phyloP scores from a whole-genome alignment of 2,113 vertebrate genomes.

The Tragelaphus scriptus region DNA sequence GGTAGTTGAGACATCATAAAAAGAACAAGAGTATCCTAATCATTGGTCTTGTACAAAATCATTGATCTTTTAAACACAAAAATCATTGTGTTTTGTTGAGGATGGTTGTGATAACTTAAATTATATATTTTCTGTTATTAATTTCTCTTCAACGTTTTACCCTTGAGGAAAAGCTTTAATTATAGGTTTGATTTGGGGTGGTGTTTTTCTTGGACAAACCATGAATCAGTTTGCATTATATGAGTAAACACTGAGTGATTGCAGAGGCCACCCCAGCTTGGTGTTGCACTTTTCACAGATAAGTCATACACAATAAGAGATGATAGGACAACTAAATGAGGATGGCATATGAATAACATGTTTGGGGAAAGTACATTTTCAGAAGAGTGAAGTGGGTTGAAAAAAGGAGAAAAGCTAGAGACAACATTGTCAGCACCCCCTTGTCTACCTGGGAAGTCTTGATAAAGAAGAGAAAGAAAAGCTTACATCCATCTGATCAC shows the following conservation, averaged over 20 bases:
- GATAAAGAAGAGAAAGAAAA: not conserved
- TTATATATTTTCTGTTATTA: not conserved
- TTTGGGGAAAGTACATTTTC: not conserved
- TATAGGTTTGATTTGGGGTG: conserved; percentile 19
- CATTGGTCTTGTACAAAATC: not conserved
- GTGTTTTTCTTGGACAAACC: conserved; percentile 47
- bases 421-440: not conserved
- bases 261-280: not conserved
- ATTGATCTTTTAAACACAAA: not conserved
- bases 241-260: conserved; percentile 7
- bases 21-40: not conserved
- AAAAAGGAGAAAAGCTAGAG: not conserved
- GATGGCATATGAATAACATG: not conserved
- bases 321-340: conserved; percentile 4
- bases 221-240: conserved; percentile 41
- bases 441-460: not conserved
- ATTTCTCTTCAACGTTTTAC: not conserved
- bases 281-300: not conserved
- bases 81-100: not conserved
- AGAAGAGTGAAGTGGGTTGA: not conserved
- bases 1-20: not conserved
- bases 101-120: not conserved
- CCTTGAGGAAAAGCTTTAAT: conserved; percentile 16
- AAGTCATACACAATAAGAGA: not conserved
- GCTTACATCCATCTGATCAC: not conserved